phyloP scores from a whole-genome alignment of 2,113 vertebrate genomes.

The Ictalurus furcatus region DNA sequence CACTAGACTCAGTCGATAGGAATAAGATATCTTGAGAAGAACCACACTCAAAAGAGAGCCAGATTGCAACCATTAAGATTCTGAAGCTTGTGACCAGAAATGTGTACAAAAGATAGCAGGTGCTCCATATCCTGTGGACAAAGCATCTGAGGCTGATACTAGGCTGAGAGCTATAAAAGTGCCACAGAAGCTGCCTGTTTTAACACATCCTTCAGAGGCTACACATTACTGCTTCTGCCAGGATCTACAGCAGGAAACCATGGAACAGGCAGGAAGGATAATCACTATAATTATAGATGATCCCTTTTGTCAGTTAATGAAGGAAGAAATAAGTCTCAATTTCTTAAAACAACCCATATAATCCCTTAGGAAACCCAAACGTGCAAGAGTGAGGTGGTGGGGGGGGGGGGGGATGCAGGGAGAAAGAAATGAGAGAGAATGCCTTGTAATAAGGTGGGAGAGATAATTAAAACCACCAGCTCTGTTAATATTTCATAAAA shows the following conservation, averaged over 20 bases:
- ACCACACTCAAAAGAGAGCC: background rate
- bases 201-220: conserved; percentile 18
- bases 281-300: conserved; percentile 47
- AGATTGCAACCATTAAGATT: background rate
- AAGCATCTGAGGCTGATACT: too few relatives aligned
- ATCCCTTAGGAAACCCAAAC: conserved; percentile 35
- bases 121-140: background rate
- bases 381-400: background rate
- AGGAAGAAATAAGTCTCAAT: conserved; percentile 52
- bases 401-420: background rate
- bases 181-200: background rate
- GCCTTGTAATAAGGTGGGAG: conserved; percentile 50
- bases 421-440: conserved; percentile 20
- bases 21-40: background rate
- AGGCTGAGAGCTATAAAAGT: background rate
- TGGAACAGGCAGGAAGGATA: conserved; percentile 34
- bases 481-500: conserved; percentile 62
- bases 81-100: background rate
- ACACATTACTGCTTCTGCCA: background rate
- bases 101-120: background rate
- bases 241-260: conserved; percentile 18
- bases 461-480: conserved; percentile 60
- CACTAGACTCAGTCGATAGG: background rate
- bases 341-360: conserved; percentile 52
- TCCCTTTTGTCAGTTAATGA: conserved; percentile 53